Base-by-base conservation (phyloP, 2,113 vertebrate species). In the Eurypyga helias region DNA sequence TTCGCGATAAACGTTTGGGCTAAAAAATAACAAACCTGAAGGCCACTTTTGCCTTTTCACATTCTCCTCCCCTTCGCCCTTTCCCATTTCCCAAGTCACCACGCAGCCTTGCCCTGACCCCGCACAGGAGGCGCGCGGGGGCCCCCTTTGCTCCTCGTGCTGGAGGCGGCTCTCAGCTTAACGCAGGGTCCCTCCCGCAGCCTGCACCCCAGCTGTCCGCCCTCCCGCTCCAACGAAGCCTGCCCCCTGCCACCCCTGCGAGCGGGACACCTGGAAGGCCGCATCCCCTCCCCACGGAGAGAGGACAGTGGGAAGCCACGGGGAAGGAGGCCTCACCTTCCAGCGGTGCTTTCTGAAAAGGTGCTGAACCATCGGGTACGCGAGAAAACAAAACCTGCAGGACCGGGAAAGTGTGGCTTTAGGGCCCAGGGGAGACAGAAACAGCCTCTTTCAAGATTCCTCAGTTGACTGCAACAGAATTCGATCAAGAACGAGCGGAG, bases 91-190 rank as follows among this genome's bases (percentile, higher is more conserved):
- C 1, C 1, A 34, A 45, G 25, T 29, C 20, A 16, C 36, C n/a
- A 31, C 36, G 19, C 62, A 60, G 36, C 58, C 57, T 26, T 16
- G 17, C 36, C 45, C 9, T n/a, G 36, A 8, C 4, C 41, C 17
- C 16, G 43, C 8, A 7, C 0, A 0, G 3, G 25, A 52, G 55
- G 57, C 3, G 41, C 26, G 54, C 17, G 8, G 46, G 6, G 12
- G 60, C 20, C 9, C 25, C 67, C 46, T 31, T 14, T 26, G 29
- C 55, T 54, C 23, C 20, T 60, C 1, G 0, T 9, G 55, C 25
- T 5, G 11, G 38, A 25, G 20, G 43, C 17, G n/a, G 49, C 11
- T 17, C 52, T 2, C 10, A 71, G 46, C 60, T 54, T 28, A 6
- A 5, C 2, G 73, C 31, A 60, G 76, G 71, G 28, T 2, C 78